Conservation (phyloP, 2,888 invertebrate genomes). For the Melinaea marsaeus region DNA sequence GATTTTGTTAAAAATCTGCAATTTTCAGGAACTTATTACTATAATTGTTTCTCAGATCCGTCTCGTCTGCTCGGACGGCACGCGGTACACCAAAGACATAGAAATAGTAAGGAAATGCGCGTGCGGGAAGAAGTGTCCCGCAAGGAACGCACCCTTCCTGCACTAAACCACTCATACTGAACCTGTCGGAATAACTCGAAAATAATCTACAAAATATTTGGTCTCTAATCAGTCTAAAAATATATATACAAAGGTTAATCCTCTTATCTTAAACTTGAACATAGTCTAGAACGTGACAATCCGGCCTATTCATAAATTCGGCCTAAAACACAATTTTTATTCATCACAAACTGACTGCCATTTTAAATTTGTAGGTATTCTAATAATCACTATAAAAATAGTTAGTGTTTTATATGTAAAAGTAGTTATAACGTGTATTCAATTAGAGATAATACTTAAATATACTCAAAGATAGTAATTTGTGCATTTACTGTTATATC, state of each 20-base stretch:
- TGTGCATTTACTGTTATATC: slow-evolving; percentile 33
- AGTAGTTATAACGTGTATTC: slow-evolving; percentile 28
- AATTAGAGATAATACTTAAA: slow-evolving; percentile 25
- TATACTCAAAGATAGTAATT: slow-evolving; percentile 32
- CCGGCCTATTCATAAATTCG: neutral
- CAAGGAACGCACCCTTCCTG: slow-evolving; percentile 49
- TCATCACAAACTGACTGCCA: slow-evolving; percentile 8
- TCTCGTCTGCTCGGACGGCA: slow-evolving; percentile 94
- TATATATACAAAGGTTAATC: no score
- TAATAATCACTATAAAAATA: neutral
- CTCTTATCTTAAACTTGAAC: no score
- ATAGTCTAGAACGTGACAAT: no score
- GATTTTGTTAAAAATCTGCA: no score
- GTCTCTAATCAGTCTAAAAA: no score
- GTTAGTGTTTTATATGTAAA: slow-evolving; percentile 26
- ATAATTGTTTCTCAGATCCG: slow-evolving; percentile 80
- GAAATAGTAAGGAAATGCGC: slow-evolving; percentile 98
- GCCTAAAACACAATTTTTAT: neutral
- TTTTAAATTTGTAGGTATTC: slow-evolving; percentile 3
- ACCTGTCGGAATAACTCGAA: neutral
- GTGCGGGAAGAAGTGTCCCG: slow-evolving; percentile 90
- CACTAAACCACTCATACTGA: slow-evolving; percentile 39
- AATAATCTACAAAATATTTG: no score
- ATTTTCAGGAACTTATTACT: neutral
- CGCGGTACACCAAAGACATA: slow-evolving; percentile 95